Conservation (phyloP, 2,113 vertebrate species). For the Eleginops maclovinus region DNA sequence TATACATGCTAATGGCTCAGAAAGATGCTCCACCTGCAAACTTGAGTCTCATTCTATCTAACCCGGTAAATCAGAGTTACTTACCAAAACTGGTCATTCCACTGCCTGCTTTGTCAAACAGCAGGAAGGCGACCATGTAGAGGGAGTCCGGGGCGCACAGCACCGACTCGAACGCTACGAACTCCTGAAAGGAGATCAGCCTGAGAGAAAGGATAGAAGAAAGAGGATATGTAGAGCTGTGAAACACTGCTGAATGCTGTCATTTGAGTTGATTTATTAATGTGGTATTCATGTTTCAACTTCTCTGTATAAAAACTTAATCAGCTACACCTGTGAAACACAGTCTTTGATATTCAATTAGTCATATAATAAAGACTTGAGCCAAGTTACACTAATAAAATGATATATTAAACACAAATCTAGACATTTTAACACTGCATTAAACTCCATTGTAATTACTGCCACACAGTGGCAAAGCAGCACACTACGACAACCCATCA, state of each 20-base stretch:
- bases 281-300: conserved; percentile 19
- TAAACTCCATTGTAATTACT: conserved; percentile 53
- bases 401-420: conserved; percentile 44
- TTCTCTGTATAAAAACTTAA: conserved; percentile 39
- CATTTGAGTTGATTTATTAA: conserved; percentile 38
- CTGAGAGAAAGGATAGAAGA: conserved; percentile 68
- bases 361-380: conserved; percentile 34
- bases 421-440: conserved; percentile 51
- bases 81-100: conserved; percentile 91
- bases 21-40: not conserved
- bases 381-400: conserved; percentile 43
- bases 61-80: conserved; percentile 40
- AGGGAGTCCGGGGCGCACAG: conserved; percentile 90
- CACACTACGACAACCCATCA: conserved; percentile 74
- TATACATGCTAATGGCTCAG: conserved; percentile 7
- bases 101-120: conserved; percentile 91
- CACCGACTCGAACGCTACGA: conserved; percentile 90
- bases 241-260: conserved; percentile 33
- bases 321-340: conserved; percentile 38
- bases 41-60: not conserved
- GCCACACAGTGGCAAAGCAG: conserved; percentile 58
- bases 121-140: conserved; percentile 91
- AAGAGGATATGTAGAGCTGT: conserved; percentile 28
- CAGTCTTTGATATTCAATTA: conserved; percentile 32
- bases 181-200: conserved; percentile 93